These are phyloP conservation scores for Desmodus rotundus DNA, from an alignment of 2,113 vertebrate genomes.

Conservation along the genomic window DNA sequence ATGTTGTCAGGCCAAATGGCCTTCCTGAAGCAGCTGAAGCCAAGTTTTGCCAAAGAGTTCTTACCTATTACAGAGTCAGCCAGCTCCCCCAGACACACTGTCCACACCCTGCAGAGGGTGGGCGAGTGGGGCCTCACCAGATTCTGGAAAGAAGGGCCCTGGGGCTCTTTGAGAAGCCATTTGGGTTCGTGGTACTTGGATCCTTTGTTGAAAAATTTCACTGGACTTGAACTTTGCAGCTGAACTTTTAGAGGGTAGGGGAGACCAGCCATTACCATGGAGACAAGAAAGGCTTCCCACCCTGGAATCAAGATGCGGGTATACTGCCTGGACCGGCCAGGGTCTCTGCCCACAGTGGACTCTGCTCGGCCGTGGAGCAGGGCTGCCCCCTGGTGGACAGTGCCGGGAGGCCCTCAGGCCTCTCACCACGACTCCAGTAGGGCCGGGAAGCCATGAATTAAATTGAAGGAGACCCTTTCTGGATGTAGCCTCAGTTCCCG, in stretches of 20 bases:
- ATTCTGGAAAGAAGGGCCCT: background rate
- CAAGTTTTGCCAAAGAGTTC: background rate
- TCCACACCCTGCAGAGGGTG: background rate
- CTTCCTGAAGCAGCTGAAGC: background rate
- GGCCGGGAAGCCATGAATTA: background rate
- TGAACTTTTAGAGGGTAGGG: background rate
- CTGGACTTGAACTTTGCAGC: constrained; percentile 46
- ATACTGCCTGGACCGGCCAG: rapidly evolving
- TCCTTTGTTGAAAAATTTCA: background rate
- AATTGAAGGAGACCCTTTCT: background rate
- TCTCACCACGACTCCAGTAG: background rate
- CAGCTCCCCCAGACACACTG: rapidly evolving
- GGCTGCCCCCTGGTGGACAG: constrained; percentile 46
- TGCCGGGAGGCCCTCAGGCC: background rate
- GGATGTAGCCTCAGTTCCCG: background rate
- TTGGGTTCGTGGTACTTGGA: background rate
- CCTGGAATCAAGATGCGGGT: background rate
- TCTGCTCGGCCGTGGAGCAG: rapidly evolving
- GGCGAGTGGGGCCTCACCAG: background rate
- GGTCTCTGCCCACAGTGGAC: rapidly evolving
- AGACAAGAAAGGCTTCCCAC: background rate
- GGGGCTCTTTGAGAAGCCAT: background rate
- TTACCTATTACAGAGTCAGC: background rate
- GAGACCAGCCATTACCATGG: background rate
- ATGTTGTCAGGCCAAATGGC: rapidly evolving